Conservation (phyloP, 1,140 invertebrate species). For the Pseudobourletiella spinata region DNA sequence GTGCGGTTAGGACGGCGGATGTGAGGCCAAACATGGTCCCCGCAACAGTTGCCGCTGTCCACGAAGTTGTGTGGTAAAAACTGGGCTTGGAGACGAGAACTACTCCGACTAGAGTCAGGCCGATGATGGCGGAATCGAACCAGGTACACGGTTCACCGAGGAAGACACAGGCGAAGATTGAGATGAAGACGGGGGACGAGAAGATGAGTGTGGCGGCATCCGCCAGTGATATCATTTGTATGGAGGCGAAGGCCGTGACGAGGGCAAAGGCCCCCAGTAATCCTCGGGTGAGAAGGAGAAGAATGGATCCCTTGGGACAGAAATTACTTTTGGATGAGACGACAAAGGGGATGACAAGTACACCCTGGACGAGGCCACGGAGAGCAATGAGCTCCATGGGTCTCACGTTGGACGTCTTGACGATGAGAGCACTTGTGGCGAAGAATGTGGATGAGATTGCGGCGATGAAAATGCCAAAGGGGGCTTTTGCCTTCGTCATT, state of each 20-base stretch:
- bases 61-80: slow-evolving; percentile 29
- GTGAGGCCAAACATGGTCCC: slow-evolving; percentile 29
- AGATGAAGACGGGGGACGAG: slow-evolving; percentile 83
- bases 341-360: slow-evolving; percentile 26
- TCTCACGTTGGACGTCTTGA: slow-evolving; percentile 30
- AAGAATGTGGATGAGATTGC: slow-evolving; percentile 34
- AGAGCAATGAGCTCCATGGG: slow-evolving; percentile 32
- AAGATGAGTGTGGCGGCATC: slow-evolving; percentile 75
- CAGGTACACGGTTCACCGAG: slow-evolving; percentile 79
- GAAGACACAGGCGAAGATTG: slow-evolving; percentile 77
- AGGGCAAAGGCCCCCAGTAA: slow-evolving; percentile 24
- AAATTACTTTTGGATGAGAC: slow-evolving; percentile 29
- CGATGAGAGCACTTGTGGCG: slow-evolving; percentile 34
- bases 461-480: slow-evolving; percentile 33
- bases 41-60: slow-evolving; percentile 23
- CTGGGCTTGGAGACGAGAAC: slow-evolving; percentile 67
- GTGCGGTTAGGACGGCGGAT: slow-evolving; percentile 77
- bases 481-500: slow-evolving; percentile 4
- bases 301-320: slow-evolving; percentile 12
- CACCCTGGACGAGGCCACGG: slow-evolving; percentile 25
- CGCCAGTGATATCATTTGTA: slow-evolving; percentile 29
- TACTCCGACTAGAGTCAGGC: slow-evolving; percentile 72
- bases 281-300: slow-evolving; percentile 25
- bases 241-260: slow-evolving; percentile 31
- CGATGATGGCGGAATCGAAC: slow-evolving; percentile 71